A percentile compares a stretch with the other conserved stretches of the same genome.
Evolutionary conservation across 2,797 vertebrate genomes (phyloP).

Genomic region (Tympanoctomys barrerae): DNA sequence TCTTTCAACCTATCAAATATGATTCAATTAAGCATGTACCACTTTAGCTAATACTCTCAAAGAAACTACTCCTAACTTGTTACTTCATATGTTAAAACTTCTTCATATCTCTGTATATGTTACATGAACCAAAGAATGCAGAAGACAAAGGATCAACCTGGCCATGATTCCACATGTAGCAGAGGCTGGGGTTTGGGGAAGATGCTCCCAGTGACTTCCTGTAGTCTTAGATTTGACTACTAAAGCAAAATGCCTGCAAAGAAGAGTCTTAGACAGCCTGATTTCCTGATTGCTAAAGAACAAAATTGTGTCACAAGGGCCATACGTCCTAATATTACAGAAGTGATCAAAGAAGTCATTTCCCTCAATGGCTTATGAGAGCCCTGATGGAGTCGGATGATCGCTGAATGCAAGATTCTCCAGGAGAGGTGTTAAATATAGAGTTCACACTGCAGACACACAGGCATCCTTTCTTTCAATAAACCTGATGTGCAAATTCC

Average conservation of each 20-base stretch:
- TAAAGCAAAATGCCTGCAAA: neutral
- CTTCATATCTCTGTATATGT: neutral
- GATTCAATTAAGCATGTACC: neutral
- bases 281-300: neutral
- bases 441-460: neutral
- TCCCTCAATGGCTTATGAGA: neutral
- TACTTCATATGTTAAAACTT: constrained; percentile 19
- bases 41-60: constrained; percentile 17
- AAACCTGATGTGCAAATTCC: constrained; percentile 49
- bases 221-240: neutral
- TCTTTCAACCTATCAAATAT: constrained; percentile 44
- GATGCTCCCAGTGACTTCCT: neutral
- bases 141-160: neutral
- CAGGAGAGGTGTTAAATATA: neutral
- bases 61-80: neutral
- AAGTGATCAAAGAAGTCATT: constrained; percentile 1
- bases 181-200: neutral
- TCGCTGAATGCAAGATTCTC: neutral
- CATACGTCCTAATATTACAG: neutral
- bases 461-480: constrained; percentile 18
- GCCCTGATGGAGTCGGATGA: neutral
- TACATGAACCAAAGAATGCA: neutral
- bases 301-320: neutral
- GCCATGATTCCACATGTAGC: neutral
- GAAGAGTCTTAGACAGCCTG: neutral